Conservation (phyloP, 2,888 invertebrate species). For the Trissolcus japonicus region DNA sequence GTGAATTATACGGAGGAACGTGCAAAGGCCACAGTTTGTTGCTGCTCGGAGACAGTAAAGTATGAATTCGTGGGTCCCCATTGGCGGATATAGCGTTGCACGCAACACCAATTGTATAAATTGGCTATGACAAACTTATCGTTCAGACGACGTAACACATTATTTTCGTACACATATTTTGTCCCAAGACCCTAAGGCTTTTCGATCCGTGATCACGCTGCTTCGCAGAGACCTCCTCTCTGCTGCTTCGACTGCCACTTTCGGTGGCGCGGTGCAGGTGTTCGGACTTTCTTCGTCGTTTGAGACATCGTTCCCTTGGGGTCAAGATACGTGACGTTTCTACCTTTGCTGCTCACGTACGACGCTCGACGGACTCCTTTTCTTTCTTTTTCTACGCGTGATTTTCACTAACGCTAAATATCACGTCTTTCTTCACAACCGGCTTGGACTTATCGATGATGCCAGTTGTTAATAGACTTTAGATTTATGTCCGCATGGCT, state of each 20-base stretch:
- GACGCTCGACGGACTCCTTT: slow-evolving; percentile 36
- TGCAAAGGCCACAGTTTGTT: slow-evolving; percentile 21
- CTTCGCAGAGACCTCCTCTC: slow-evolving; percentile 61
- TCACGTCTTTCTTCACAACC: slow-evolving; percentile 52
- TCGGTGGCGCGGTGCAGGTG: slow-evolving; percentile 62
- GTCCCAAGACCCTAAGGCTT: slow-evolving; percentile 51
- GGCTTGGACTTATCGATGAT: slow-evolving; percentile 34
- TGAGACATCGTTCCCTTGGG: slow-evolving; percentile 75
- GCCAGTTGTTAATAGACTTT: slow-evolving; percentile 31
- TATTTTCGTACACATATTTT: slow-evolving; percentile 61
- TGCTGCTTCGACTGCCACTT: slow-evolving; percentile 24
- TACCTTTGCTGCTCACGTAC: slow-evolving; percentile 67
- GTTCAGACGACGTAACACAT: slow-evolving; percentile 61
- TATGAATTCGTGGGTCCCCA: slow-evolving; percentile 74
- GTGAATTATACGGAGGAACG: slow-evolving; percentile 12
- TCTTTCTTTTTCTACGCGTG: slow-evolving; percentile 36
- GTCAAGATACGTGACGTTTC: slow-evolving; percentile 70
- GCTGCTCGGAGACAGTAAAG: slow-evolving; percentile 62
- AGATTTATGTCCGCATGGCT: slow-evolving; percentile 29
- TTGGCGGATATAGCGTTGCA: slow-evolving; percentile 69
- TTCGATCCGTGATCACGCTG: slow-evolving; percentile 57
- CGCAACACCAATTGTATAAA: slow-evolving; percentile 74
- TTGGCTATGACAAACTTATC: slow-evolving; percentile 76
- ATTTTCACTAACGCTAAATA: slow-evolving; percentile 41
- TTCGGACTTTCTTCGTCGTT: slow-evolving; percentile 71